Evolutionary conservation across 2,888 invertebrate species (phyloP).

Genomic region (Polymixis lichenea): DNA sequence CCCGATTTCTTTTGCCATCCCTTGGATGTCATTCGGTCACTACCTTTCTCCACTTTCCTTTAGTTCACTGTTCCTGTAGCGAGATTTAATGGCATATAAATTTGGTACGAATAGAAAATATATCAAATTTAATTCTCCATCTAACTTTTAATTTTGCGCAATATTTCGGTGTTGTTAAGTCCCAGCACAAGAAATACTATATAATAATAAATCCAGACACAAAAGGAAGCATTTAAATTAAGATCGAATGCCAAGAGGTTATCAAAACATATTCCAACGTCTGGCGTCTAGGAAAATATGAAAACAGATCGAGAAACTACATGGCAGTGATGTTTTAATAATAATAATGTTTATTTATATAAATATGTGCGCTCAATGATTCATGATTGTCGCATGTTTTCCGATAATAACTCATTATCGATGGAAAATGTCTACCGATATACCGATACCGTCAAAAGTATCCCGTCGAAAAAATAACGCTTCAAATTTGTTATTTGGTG

Average conservation of each 20-base stretch:
- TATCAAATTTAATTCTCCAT: neutral
- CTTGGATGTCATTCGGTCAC: no score
- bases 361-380: conserved; percentile 14
- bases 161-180: neutral
- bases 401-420: conserved; percentile 3
- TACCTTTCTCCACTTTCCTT: no score
- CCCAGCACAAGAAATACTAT: neutral
- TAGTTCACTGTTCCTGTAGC: no score
- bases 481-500: neutral
- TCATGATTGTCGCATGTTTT: conserved; percentile 1
- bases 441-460: neutral
- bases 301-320: conserved; percentile 19
- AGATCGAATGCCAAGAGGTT: conserved; percentile 48
- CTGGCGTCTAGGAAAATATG: conserved; percentile 35
- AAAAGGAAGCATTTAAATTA: conserved; percentile 26
- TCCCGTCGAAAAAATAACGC: neutral
- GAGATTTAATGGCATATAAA: neutral
- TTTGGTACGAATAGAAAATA: neutral
- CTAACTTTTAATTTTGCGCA: neutral
- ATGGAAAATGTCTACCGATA: conserved; percentile 20
- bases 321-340: conserved; percentile 9
- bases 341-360: conserved; percentile 20
- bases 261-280: conserved; percentile 28
- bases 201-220: conserved; percentile 7
- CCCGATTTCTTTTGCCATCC: no score